Evolutionary conservation across 2,797 vertebrate genomes (phyloP).

Genomic region (Phalloptychus januarius): DNA sequence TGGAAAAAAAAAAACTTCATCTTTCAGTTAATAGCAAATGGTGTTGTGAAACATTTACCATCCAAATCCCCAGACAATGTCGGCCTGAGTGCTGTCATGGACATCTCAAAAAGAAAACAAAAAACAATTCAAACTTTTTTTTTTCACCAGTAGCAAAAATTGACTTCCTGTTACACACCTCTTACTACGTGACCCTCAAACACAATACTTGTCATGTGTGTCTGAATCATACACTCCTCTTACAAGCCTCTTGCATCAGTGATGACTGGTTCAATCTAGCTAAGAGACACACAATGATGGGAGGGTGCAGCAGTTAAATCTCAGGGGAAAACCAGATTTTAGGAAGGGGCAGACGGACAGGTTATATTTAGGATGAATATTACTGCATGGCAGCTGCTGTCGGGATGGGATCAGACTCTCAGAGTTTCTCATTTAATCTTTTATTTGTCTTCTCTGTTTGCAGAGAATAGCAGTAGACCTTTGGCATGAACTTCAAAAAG

Average conservation of each 20-base stretch:
- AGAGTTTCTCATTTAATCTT: background rate
- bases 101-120: background rate
- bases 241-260: conserved; percentile 59
- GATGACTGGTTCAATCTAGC: conserved; percentile 37
- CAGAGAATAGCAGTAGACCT: conserved; percentile 9
- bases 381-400: background rate
- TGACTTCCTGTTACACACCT: conserved; percentile 10
- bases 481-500: conserved; percentile 32
- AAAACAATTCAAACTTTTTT: background rate
- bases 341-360: conserved; percentile 5
- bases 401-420: conserved; percentile 18
- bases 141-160: background rate
- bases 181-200: conserved; percentile 55
- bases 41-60: conserved; percentile 17
- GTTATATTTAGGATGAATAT: background rate
- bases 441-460: conserved; percentile 40
- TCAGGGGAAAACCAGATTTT: background rate
- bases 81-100: background rate
- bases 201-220: conserved; percentile 54
- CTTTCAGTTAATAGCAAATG: conserved; percentile 1
- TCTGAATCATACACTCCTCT: conserved; percentile 65
- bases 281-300: conserved; percentile 15
- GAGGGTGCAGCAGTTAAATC: conserved; percentile 13
- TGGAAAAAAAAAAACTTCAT: conserved; percentile 16
- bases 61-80: background rate